Evolutionary conservation across 30 jellyfish, hydroid and myxozoan species (phyloP).

Genomic region (Rhopilema esculentum): DNA sequence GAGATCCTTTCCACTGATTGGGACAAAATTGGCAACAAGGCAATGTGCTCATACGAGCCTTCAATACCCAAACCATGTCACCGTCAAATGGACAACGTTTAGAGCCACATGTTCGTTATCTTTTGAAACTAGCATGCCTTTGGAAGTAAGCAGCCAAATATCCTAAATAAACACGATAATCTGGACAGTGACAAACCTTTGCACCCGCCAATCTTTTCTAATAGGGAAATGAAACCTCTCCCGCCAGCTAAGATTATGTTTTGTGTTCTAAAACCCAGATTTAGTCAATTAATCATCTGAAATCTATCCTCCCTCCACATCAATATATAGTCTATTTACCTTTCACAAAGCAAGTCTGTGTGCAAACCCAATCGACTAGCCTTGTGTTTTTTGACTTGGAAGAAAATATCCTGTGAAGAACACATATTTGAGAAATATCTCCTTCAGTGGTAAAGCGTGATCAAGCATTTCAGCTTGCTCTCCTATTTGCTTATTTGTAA

Average conservation of each 20-base stretch:
- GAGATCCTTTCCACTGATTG: slow-evolving; percentile 51
- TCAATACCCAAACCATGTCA: background rate
- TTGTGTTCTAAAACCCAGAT: background rate
- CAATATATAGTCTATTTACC: too few species aligned
- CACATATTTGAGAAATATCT: too few species aligned
- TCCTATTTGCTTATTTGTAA: too few species aligned
- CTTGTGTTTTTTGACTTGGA: too few species aligned
- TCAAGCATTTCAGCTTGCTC: too few species aligned
- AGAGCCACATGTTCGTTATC: slow-evolving; percentile 1
- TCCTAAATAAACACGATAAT: background rate
- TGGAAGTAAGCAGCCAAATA: background rate
- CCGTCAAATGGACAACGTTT: background rate
- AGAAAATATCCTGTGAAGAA: too few species aligned
- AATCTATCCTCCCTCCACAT: too few species aligned
- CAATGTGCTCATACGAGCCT: slow-evolving; percentile 60
- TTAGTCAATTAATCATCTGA: background rate
- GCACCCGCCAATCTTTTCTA: background rate
- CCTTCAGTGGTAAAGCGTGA: too few species aligned
- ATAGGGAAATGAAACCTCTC: background rate
- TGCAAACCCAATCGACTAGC: too few species aligned
- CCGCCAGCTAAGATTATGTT: background rate
- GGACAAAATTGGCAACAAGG: slow-evolving; percentile 29
- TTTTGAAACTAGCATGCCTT: background rate
- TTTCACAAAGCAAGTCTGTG: too few species aligned
- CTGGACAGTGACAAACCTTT: background rate